These are phyloP conservation scores for Andricus grossulariae DNA, from an alignment of 1,140 invertebrate genomes.

Conservation along the genomic window DNA sequence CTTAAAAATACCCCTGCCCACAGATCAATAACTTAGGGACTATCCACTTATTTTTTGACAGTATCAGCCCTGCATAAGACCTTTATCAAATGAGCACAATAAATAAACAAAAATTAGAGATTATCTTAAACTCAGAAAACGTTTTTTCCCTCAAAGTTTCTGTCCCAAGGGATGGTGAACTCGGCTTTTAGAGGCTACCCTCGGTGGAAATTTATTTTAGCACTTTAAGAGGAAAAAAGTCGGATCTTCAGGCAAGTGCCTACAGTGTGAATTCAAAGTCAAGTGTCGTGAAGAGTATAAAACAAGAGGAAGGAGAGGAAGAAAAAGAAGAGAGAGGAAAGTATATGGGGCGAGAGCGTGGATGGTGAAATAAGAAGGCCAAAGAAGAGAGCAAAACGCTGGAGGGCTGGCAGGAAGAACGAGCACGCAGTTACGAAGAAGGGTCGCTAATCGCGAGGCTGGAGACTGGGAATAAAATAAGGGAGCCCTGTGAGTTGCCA, in stretches of 20 bases:
- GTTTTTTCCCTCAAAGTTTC: neutral
- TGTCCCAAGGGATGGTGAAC: slow-evolving; percentile 10
- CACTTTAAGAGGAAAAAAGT: slow-evolving; percentile 10
- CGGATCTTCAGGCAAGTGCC: slow-evolving; percentile 10
- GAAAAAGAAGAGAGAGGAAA: slow-evolving; percentile 28
- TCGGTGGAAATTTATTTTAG: slow-evolving; percentile 24
- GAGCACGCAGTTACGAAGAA: slow-evolving; percentile 57
- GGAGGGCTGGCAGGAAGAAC: slow-evolving; percentile 44
- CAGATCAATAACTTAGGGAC: no score
- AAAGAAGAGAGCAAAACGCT: slow-evolving; percentile 44
- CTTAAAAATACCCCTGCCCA: no score
- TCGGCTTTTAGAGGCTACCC: neutral
- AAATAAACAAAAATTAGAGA: neutral
- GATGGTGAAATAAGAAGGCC: slow-evolving; percentile 47
- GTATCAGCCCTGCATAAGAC: no score
- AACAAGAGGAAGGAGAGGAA: slow-evolving; percentile 44
- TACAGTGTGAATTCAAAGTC: slow-evolving; percentile 24
- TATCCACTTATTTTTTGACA: no score
- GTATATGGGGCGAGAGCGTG: slow-evolving; percentile 22
- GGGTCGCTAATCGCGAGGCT: slow-evolving; percentile 66
- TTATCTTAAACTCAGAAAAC: neutral
- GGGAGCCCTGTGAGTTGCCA: slow-evolving; percentile 61
- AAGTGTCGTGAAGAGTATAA: slow-evolving; percentile 30
- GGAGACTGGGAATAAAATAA: slow-evolving; percentile 58
- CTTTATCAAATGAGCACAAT: no score